Evolutionary conservation across 2,113 vertebrate genomes (phyloP).

Genomic region (Vulpes lagopus): DNA sequence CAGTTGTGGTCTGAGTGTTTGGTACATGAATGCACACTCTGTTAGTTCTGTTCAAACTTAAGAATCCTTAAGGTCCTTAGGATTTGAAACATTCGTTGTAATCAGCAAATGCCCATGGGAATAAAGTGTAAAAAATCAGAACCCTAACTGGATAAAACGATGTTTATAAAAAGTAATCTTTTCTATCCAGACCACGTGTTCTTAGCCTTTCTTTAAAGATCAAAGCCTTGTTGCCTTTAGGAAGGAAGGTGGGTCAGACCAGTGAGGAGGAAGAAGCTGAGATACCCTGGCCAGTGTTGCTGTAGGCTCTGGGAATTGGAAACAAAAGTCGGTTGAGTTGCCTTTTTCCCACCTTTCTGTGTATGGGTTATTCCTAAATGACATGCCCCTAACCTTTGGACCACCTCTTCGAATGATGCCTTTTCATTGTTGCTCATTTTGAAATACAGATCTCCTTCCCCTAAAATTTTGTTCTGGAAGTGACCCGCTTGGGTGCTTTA

Average conservation of each 20-base stretch:
- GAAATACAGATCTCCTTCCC: constrained; percentile 32
- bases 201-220: background rate
- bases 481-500: background rate
- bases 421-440: constrained; percentile 32
- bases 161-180: constrained; percentile 60
- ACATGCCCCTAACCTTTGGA: background rate
- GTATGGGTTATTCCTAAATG: background rate
- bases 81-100: constrained; percentile 49
- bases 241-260: background rate
- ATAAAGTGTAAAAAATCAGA: constrained; percentile 4
- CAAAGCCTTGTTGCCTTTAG: background rate
- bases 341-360: background rate
- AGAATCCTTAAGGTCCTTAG: background rate
- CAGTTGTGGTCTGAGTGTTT: background rate
- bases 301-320: background rate
- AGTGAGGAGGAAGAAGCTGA: background rate
- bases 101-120: background rate
- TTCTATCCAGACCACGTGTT: constrained; percentile 28
- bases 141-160: background rate
- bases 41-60: constrained; percentile 40
- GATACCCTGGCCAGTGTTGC: background rate
- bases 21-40: background rate
- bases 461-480: constrained; percentile 17
- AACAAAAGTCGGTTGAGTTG: background rate
- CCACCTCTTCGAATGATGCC: background rate